Evolutionary conservation across 2,113 vertebrate species (phyloP).

Genomic region (Leptodactylus fuscus): DNA sequence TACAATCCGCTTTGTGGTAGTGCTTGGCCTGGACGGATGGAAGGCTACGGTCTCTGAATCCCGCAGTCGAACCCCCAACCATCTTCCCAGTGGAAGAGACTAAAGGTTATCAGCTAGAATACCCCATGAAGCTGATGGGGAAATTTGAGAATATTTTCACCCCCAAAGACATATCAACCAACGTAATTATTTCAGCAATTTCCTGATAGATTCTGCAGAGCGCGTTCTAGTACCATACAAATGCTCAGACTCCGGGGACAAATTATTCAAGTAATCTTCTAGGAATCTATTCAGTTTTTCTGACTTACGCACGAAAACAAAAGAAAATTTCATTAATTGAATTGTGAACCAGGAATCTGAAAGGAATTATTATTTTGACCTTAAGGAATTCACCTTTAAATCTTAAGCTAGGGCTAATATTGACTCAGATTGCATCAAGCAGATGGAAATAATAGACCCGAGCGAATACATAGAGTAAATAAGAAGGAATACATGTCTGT

Average conservation of each 20-base stretch:
- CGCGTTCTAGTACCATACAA: too few relatives aligned
- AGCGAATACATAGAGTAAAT: conserved; percentile 30
- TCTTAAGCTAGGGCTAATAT: conserved; percentile 20
- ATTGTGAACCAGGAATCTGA: conserved; percentile 18
- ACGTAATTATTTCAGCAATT: too few relatives aligned
- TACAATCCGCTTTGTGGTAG: too few relatives aligned
- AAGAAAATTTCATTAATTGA: neutral
- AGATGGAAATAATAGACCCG: conserved; percentile 26
- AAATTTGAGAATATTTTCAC: too few relatives aligned
- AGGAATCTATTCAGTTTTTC: neutral
- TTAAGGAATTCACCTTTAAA: conserved; percentile 49
- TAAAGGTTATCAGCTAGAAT: too few relatives aligned
- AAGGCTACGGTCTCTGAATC: too few relatives aligned
- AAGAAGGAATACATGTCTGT: neutral
- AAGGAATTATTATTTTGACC: conserved; percentile 32
- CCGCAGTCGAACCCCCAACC: too few relatives aligned
- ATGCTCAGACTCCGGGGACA: neutral
- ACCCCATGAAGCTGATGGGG: too few relatives aligned
- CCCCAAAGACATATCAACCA: too few relatives aligned
- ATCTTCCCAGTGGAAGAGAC: too few relatives aligned
- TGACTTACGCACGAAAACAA: neutral
- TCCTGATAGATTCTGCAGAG: too few relatives aligned
- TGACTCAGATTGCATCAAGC: conserved; percentile 45
- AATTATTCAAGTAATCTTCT: neutral
- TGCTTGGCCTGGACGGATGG: too few relatives aligned